Base-by-base conservation (phyloP, 2,113 vertebrate species). In the Nematolebias whitei region DNA sequence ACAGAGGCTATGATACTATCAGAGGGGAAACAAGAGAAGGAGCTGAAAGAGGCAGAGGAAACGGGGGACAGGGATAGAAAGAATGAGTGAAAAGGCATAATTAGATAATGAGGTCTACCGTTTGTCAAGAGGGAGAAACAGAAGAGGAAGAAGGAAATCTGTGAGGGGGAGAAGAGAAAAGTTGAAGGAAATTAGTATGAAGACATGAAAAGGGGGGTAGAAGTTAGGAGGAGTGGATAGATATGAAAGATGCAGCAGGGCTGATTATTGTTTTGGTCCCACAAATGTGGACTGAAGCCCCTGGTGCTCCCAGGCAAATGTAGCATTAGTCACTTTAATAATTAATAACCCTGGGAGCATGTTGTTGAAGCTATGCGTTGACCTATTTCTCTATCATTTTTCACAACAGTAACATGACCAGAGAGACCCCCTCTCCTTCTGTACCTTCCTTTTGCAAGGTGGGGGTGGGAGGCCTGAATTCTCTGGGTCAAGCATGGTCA, bases 321-420 rank as follows among this genome's bases (percentile, higher is more conserved):
- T 86, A 89, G 88, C 87, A 91, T 93, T 93, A 91, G 88, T 92
- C 88, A 91, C 86, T 89, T 93, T 72, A 93, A 93, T 93, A 93
- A 91, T 93, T 88, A 92, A 92, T 93, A 84, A 90, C 76, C 84
- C 84, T 88, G 86, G 82, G 85, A 92, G 91, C 88, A 76, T 83
- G 87, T 86, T 67, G 80, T 83, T 82, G 76, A 63, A 85, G 88
- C 82, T 87, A 86, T 81, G 73, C 58, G 64, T 66, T 92, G 91
- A 91, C 93, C 91, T 85, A 92, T 91, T 93, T 92, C 79, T 84
- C 16, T 35, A 81, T 81, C 73, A 86, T 74, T 77, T 80, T 80
- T 83, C 80, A 79, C 78, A 79, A 85, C 76, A 76, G 80, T 66
- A 83, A 88, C 84, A 75, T 64, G 66, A 62, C 80, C 83, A 83